Conservation (phyloP, 1,140 invertebrate genomes). For the Saccostrea echinata region DNA sequence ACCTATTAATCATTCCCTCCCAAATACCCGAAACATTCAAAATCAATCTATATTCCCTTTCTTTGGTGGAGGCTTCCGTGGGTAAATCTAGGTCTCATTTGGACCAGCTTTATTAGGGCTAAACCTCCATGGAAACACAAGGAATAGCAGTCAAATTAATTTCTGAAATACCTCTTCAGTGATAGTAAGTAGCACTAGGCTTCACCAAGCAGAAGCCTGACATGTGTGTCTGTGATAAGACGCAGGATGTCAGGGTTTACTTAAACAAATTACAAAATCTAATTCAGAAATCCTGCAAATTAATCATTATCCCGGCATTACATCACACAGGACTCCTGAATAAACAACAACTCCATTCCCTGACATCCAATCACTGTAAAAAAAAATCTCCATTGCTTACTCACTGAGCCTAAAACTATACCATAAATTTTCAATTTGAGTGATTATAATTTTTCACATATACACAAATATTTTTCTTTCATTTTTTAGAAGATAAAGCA, state of each 20-base stretch:
- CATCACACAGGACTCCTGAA: slow-evolving; percentile 7
- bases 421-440: background rate
- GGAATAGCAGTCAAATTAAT: slow-evolving; percentile 39
- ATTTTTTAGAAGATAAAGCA: no score
- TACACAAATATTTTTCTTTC: no score
- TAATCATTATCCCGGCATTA: slow-evolving; percentile 12
- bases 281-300: slow-evolving; percentile 34
- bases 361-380: background rate
- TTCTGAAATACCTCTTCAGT: slow-evolving; percentile 35
- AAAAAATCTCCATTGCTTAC: background rate
- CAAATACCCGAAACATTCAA: slow-evolving; percentile 40
- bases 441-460: background rate
- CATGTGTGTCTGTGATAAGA: slow-evolving; percentile 27
- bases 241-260: slow-evolving; percentile 18
- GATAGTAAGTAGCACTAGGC: background rate
- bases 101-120: slow-evolving; percentile 26
- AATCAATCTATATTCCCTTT: slow-evolving; percentile 41
- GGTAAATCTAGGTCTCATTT: slow-evolving; percentile 12
- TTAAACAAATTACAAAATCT: slow-evolving; percentile 40
- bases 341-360: slow-evolving; percentile 3
- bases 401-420: background rate
- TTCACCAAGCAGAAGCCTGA: background rate
- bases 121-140: slow-evolving; percentile 27
- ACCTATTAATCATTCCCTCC: background rate
- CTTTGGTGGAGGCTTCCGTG: slow-evolving; percentile 29